Evolutionary conservation across 2,797 vertebrate species (phyloP).

Genomic region (Pangasius larnaudii): DNA sequence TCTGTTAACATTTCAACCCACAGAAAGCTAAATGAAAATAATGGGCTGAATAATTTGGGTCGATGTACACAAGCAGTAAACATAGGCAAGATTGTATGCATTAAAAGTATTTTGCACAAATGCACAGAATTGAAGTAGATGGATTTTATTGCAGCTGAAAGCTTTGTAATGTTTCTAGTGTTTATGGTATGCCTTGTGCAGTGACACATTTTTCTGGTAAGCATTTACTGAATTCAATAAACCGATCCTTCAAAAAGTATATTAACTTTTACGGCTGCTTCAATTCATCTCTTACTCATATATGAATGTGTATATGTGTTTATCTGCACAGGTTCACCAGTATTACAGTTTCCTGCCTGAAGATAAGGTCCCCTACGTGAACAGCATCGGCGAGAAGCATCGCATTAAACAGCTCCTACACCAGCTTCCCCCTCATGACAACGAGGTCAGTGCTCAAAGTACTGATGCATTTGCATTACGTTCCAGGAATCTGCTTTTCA

Average conservation of each 20-base stretch:
- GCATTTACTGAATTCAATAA: slow-evolving; percentile 4
- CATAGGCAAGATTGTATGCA: not conserved
- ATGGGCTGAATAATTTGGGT: not conserved
- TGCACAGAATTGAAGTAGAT: not conserved
- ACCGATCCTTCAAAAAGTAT: not conserved
- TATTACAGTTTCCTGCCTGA: slow-evolving; percentile 97
- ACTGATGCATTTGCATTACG: slow-evolving; percentile 12
- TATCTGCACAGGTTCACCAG: slow-evolving; percentile 88
- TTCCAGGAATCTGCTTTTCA: slow-evolving; percentile 18
- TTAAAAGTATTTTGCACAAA: not conserved
- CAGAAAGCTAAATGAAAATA: not conserved
- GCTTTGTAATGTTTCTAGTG: not conserved
- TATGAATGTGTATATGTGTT: slow-evolving; percentile 28
- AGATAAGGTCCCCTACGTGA: slow-evolving; percentile 97
- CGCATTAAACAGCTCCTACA: slow-evolving; percentile 96
- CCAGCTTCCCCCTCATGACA: slow-evolving; percentile 96
- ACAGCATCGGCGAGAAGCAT: slow-evolving; percentile 95
- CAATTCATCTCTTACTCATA: not conserved
- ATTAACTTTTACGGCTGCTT: slow-evolving; percentile 5
- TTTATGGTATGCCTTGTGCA: not conserved
- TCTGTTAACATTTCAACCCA: not conserved
- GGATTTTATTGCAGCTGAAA: slow-evolving; percentile 2
- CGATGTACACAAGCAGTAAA: not conserved
- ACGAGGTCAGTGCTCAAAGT: slow-evolving; percentile 82
- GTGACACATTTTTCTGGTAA: not conserved